Evolutionary conservation across 2,113 vertebrate genomes (phyloP).

Genomic region (Larimichthys crocea): DNA sequence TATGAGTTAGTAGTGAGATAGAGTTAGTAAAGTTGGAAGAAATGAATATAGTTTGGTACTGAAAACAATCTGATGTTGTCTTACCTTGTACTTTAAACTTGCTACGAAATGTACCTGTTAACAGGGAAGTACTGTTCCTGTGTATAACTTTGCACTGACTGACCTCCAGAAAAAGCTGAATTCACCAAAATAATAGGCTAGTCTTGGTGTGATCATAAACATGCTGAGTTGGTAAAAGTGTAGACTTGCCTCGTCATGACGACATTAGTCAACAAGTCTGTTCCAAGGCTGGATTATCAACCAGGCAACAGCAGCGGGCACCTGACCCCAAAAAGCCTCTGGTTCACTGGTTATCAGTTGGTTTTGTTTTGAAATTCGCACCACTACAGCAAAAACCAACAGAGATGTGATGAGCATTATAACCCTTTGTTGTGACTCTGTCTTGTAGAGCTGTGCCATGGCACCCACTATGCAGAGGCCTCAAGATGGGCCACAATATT

Average conservation of each 20-base stretch:
- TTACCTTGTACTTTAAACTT: neutral
- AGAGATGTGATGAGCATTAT: neutral
- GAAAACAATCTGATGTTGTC: neutral
- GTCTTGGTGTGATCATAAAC: neutral
- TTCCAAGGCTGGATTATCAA: neutral
- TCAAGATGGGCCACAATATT: neutral
- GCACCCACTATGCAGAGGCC: neutral
- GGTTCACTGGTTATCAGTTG: neutral
- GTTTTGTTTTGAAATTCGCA: neutral
- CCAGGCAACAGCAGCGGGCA: neutral
- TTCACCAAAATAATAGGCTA: neutral
- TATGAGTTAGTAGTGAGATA: neutral
- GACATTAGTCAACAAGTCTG: neutral
- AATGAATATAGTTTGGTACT: neutral
- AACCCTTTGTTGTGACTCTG: too few species aligned
- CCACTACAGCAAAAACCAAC: too few species aligned
- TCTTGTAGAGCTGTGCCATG: neutral
- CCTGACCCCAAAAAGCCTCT: neutral
- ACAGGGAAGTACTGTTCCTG: neutral
- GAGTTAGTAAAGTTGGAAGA: neutral
- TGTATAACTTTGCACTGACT: neutral
- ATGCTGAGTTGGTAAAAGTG: neutral
- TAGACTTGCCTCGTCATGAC: neutral
- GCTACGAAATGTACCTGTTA: neutral
- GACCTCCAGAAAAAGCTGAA: neutral